phyloP scores from a whole-genome alignment of 1,140 invertebrate genomes.

The Panulirus ornatus region DNA sequence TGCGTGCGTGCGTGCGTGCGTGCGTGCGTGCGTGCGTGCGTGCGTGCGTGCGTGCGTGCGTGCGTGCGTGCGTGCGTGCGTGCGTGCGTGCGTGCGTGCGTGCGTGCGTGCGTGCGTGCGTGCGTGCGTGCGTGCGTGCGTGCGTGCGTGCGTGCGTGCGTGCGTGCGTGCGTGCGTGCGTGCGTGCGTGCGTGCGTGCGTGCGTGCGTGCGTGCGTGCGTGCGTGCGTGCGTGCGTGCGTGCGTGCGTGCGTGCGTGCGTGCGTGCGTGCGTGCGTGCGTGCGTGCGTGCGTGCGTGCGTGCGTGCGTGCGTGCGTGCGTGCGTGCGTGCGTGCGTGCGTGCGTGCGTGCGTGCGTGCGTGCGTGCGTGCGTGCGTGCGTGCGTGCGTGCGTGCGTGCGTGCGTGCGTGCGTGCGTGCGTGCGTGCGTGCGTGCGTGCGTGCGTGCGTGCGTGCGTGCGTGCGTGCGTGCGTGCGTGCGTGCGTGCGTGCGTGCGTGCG shows the following conservation, averaged over 20 bases:
- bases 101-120: slow-evolving; percentile 29
- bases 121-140: slow-evolving; percentile 10
- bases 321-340: slow-evolving; percentile 38
- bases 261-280: slow-evolving; percentile 34
- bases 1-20: slow-evolving; percentile 21
- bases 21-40: slow-evolving; percentile 21
- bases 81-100: slow-evolving; percentile 23
- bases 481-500: too few relatives aligned
- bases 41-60: slow-evolving; percentile 20
- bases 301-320: slow-evolving; percentile 38
- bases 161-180: slow-evolving; percentile 16
- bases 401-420: slow-evolving; percentile 47
- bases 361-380: slow-evolving; percentile 38
- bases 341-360: slow-evolving; percentile 38
- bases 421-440: too few relatives aligned
- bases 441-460: too few relatives aligned
- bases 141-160: slow-evolving; percentile 21
- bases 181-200: slow-evolving; percentile 16
- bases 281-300: slow-evolving; percentile 38
- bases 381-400: slow-evolving; percentile 38
- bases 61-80: slow-evolving; percentile 38
- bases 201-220: slow-evolving; percentile 21
- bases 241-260: slow-evolving; percentile 21
- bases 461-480: too few relatives aligned
- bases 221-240: slow-evolving; percentile 21